These are phyloP conservation scores for Alauda arvensis DNA, from an alignment of 2,797 vertebrate species.

Conservation along the genomic window DNA sequence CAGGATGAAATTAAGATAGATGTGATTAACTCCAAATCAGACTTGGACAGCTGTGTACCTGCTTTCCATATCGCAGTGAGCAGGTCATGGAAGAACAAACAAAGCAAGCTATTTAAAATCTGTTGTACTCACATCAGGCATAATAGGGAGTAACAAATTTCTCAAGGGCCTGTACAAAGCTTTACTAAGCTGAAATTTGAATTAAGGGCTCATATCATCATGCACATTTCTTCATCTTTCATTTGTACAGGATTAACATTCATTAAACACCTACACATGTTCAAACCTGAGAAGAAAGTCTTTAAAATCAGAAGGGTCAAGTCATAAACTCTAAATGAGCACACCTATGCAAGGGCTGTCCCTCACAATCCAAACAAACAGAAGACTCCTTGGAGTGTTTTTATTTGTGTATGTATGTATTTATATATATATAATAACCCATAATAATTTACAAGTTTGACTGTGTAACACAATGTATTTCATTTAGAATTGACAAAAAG, in stretches of 20 bases:
- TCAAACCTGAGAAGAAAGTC: background rate
- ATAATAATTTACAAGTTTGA: background rate
- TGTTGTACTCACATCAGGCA: background rate
- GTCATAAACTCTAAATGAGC: background rate
- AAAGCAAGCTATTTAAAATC: background rate
- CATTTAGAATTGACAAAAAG: background rate
- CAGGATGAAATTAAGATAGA: background rate
- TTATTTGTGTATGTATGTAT: background rate
- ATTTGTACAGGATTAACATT: background rate
- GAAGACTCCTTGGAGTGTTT: background rate
- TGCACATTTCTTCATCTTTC: background rate
- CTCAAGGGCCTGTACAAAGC: background rate
- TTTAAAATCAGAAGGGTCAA: background rate
- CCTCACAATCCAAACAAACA: background rate
- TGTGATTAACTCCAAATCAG: background rate
- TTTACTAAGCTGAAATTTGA: background rate
- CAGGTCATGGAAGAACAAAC: background rate
- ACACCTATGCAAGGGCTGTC: background rate
- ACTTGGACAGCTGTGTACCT: background rate
- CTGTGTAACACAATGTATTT: background rate
- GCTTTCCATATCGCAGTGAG: background rate
- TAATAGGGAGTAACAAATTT: background rate
- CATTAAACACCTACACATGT: background rate
- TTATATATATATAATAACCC: background rate
- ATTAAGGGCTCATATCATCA: background rate